Base-by-base conservation (phyloP, 2,888 invertebrate species). In the Eledone cirrhosa region DNA sequence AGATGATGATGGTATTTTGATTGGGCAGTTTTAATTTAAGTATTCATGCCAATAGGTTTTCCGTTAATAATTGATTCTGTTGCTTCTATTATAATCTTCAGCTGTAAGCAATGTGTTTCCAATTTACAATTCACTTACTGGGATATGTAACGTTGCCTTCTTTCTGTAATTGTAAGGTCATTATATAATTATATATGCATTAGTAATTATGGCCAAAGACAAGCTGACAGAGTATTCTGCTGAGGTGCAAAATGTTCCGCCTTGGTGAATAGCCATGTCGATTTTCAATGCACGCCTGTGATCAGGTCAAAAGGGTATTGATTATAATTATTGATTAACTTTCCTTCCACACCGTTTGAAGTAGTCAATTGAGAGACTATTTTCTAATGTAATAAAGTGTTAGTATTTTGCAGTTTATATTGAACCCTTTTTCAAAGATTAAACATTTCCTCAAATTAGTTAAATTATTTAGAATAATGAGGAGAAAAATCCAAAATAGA, bases 181-280 rank as follows among this genome's bases (percentile, higher is more conserved):
- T 72, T 72, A 72, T 72, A 72, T 72, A 72, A 72, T 72, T 72
- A 72, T 72, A 72, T 72, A 72, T 72, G 72, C 72, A 72, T 72
- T 72, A 41, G 72, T 72, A 72, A 72, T 72, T 72, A 72, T 72
- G 31, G 41, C 33, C 33, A 72, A 72, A 72, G 72, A 72, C 72
- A 72, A 72, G 33, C 41, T 72, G 72, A 72, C 72, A 72, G 41
- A 41, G 72, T 41, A 41, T 72, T 72, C 72, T 72, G 41, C 31
- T 72, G 72, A 72, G 72, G 72, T 72, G 72, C 41, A 41, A 72
- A 72, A 72, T 72, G 72, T 72, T 72, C 72, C 33, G 41, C 72
- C 72, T 41, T 41, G 41, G 14, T 72, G 72, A 31, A 72, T 31
- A 72, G 41, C 29, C 33, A 19, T 72, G 33, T n/a, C n/a, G 41